Evolutionary conservation across 2,797 vertebrate genomes (phyloP).

Genomic region (Parauchenoglanis punctatus): DNA sequence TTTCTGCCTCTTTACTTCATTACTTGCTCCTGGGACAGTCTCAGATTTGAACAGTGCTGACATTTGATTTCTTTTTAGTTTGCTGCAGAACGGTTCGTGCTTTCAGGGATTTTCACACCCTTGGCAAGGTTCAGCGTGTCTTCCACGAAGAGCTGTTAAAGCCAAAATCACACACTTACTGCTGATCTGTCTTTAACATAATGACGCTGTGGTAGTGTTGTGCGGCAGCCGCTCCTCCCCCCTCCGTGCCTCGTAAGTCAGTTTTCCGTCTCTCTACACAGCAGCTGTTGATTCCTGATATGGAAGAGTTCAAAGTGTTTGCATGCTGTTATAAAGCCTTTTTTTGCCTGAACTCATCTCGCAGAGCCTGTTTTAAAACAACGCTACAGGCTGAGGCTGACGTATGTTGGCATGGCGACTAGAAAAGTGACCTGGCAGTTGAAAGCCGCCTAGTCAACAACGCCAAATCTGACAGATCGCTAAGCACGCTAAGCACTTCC

Average conservation of each 20-base stretch:
- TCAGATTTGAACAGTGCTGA: background rate
- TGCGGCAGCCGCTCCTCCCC: background rate
- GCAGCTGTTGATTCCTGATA: slow-evolving; percentile 32
- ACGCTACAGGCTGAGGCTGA: background rate
- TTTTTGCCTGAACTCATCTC: slow-evolving; percentile 25
- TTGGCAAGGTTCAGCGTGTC: background rate
- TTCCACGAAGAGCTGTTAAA: background rate
- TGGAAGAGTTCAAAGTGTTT: slow-evolving; percentile 40
- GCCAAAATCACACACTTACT: background rate
- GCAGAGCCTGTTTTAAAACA: slow-evolving; percentile 30
- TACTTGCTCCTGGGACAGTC: background rate
- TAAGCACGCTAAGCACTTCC: background rate
- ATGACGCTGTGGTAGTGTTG: background rate
- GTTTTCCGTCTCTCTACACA: background rate
- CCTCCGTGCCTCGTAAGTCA: background rate
- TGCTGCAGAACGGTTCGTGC: background rate
- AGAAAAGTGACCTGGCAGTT: slow-evolving; percentile 16
- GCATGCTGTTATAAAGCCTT: background rate
- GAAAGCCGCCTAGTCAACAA: background rate
- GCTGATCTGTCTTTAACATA: background rate
- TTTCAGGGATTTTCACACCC: background rate
- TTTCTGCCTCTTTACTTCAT: background rate
- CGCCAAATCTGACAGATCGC: background rate
- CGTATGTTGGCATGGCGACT: background rate
- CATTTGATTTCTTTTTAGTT: background rate